Conservation (phyloP, 2,888 invertebrate species). For the Diploptera punctata region DNA sequence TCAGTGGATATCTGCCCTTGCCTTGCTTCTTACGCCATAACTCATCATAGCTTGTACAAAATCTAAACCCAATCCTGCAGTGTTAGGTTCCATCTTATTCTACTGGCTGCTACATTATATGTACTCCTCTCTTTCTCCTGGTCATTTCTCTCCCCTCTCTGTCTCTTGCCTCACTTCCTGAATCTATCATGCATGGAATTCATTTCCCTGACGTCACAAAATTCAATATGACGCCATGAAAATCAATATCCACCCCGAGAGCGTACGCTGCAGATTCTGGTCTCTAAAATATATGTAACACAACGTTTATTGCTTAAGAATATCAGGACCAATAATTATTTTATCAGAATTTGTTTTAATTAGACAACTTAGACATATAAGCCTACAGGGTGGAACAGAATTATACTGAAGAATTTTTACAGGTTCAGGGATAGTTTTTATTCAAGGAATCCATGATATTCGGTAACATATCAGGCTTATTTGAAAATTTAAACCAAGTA, state of each 20-base stretch:
- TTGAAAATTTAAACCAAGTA: no score
- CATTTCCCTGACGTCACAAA: conserved; percentile 24
- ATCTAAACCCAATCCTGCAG: neutral
- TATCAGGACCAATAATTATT: no score
- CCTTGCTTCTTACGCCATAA: neutral
- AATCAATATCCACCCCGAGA: conserved; percentile 13
- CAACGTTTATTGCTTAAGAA: no score
- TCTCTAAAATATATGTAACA: no score
- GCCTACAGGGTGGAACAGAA: no score
- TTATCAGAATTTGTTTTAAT: no score
- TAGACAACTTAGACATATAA: no score
- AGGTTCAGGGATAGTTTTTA: no score
- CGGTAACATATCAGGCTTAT: no score
- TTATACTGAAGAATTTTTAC: no score
- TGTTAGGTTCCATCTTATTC: neutral
- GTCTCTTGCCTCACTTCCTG: conserved; percentile 19
- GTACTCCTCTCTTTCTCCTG: neutral
- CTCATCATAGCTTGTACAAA: neutral
- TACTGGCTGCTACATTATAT: neutral
- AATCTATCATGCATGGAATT: conserved; percentile 22
- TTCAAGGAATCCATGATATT: no score
- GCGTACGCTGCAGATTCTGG: neutral
- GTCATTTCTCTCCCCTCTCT: conserved; percentile 13
- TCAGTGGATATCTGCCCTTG: neutral
- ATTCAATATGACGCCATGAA: conserved; percentile 25